phyloP scores from a whole-genome alignment of 2,797 vertebrate genomes.

The Paratrypauchen microcephalus region DNA sequence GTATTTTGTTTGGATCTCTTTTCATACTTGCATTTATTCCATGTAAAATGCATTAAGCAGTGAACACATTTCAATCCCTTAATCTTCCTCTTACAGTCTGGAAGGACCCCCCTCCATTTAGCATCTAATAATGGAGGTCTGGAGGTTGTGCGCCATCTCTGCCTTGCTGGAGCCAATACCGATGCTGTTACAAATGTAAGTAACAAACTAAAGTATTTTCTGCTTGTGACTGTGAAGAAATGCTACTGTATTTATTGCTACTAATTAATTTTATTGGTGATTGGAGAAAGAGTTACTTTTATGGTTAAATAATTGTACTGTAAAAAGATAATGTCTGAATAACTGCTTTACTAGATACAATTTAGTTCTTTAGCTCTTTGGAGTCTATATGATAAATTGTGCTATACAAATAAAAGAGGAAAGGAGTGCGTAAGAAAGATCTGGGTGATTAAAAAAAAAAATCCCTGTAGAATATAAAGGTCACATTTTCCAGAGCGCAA shows the following conservation, averaged over 20 bases:
- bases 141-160: slow-evolving; percentile 92
- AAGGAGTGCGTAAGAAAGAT: background rate
- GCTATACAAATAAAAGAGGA: background rate
- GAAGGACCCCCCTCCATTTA: slow-evolving; percentile 90
- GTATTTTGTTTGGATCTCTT: too few relatives aligned
- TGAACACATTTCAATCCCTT: background rate
- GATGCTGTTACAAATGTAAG: slow-evolving; percentile 89
- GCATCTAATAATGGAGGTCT: slow-evolving; percentile 92
- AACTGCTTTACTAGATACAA: too few relatives aligned
- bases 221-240: background rate
- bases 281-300: background rate
- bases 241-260: background rate
- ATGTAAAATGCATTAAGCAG: background rate
- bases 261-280: background rate
- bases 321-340: background rate
- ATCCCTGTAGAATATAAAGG: background rate
- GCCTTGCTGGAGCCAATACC: slow-evolving; percentile 87
- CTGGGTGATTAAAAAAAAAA: background rate
- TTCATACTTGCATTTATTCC: background rate
- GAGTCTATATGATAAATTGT: background rate
- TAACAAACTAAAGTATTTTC: slow-evolving; percentile 13
- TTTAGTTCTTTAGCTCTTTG: background rate
- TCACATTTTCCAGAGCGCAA: background rate
- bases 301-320: background rate
- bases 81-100: slow-evolving; percentile 75